phyloP scores from a whole-genome alignment of 2,888 invertebrate species.

The Noctuana brunneofusca region DNA sequence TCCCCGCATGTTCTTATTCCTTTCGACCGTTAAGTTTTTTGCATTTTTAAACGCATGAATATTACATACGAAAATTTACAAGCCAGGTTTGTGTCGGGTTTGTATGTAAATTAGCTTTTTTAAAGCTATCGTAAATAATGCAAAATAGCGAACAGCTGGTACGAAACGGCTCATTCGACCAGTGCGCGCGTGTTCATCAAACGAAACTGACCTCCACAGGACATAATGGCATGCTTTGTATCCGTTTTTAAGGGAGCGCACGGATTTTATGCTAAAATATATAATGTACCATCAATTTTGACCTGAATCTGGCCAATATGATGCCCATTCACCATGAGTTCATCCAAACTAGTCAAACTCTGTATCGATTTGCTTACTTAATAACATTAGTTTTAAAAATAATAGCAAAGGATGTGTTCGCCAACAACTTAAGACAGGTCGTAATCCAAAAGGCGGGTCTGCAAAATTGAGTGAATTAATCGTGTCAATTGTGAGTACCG shows the following conservation, averaged over 20 bases:
- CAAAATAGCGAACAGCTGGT: conserved; percentile 31
- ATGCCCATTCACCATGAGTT: no score
- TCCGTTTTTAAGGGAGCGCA: conserved; percentile 17
- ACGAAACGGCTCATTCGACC: conserved; percentile 32
- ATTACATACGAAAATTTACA: conserved; percentile 19
- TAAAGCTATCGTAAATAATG: conserved; percentile 32
- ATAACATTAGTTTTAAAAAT: no score
- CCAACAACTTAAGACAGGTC: conserved; percentile 14
- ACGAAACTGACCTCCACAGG: conserved; percentile 29
- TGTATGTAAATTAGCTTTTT: conserved; percentile 32
- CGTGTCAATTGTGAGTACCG: conserved; percentile 23
- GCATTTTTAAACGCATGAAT: conserved; percentile 19
- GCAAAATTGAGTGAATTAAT: conserved; percentile 28
- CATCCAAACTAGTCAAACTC: no score
- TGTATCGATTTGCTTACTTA: no score
- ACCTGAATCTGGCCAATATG: no score
- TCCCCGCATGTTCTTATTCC: background rate
- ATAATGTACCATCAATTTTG: no score
- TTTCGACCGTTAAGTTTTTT: conserved; percentile 20
- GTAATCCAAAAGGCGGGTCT: conserved; percentile 26
- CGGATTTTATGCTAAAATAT: no score
- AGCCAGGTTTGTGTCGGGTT: conserved; percentile 15
- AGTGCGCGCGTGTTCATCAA: conserved; percentile 29
- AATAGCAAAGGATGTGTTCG: conserved; percentile 18
- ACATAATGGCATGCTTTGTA: conserved; percentile 24